Evolutionary conservation across 64 coral and sea anemone species (phyloP).

Genomic region (Catalaphyllia jardinei): DNA sequence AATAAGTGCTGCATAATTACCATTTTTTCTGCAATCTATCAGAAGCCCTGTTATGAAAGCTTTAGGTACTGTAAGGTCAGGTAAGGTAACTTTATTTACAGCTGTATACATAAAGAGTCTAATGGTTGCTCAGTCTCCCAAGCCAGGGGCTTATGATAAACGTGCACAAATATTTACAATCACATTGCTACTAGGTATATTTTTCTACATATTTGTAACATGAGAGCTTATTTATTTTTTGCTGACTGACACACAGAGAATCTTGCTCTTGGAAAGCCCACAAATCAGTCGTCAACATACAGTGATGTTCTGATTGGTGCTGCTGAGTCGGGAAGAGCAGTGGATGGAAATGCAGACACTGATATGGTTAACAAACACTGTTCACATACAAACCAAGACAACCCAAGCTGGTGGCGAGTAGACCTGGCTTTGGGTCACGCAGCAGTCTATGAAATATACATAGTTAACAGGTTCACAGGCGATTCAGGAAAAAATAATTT

Average conservation of each 20-base stretch:
- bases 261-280: background rate
- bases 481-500: background rate
- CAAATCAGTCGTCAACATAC: background rate
- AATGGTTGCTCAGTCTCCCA: no score
- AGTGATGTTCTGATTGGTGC: background rate
- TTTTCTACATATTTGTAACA: background rate
- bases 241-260: background rate
- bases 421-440: background rate
- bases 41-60: no score
- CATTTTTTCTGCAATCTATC: no score
- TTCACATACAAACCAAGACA: background rate
- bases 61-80: no score
- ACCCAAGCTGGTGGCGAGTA: slow-evolving; percentile 8
- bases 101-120: no score
- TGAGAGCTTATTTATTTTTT: background rate
- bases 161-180: background rate
- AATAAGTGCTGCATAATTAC: no score
- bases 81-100: no score
- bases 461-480: background rate
- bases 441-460: background rate
- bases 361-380: background rate
- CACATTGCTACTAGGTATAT: background rate
- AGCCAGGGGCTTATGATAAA: background rate
- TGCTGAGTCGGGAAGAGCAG: background rate
- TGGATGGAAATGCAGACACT: background rate